Base-by-base conservation (phyloP, 2,113 vertebrate species). In the Pelobates fuscus region DNA sequence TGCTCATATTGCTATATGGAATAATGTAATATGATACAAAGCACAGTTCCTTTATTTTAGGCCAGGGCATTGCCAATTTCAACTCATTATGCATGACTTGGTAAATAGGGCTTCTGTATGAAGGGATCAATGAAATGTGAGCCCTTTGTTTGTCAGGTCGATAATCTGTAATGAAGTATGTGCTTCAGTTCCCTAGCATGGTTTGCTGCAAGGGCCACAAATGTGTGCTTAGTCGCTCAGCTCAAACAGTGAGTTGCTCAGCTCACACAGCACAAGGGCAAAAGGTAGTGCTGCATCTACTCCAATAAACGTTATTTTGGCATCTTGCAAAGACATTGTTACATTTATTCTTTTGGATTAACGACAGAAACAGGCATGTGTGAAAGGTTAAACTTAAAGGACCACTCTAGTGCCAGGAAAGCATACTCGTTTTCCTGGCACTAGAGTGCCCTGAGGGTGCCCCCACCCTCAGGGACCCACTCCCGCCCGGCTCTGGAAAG, bases 131-230 rank as follows among this genome's bases (percentile, higher is more conserved):
- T 94, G 84, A 84, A 84, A 88, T 84, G 81, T 83, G 84, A 89
- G 88, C 91, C 87, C 88, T 87, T 93, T 89, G 88, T 93, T 92
- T 86, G 83, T 70, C 68, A 84, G 88, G 93, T 96, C 93, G 78
- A 93, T 95, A 89, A 21, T 44, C 76, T 88, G 86, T 92, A 93
- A 95, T 93, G 91, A 93, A 91, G 86, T 90, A 83, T 68, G 82
- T 68, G 86, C 85, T 91, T 77, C 86, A 84, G 59, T 91, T 92
- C 86, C 81, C 83, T 84, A 78, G 80, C 69, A 84, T 82, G 83
- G 78, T 78, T 85, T 82, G 79, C 83, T 88, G 78, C 8, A 1
- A 4, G 80, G 65, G 80, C 80, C 77, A 71, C 71, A 69, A 83
- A 79, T 84, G 80, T 78, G 68, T 81, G 75, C 84, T 64, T 78